Evolutionary conservation across 2,113 vertebrate genomes (phyloP).

Genomic region (crab-eating macaque (Macaca fascicularis)): T2T-MFA8v1.1 NC_088375.1:19153001-19153500

Average conservation of each 20-base stretch:
- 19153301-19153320: neutral
- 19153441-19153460: neutral
- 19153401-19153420: neutral
- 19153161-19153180: accelerated
- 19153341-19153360: neutral
- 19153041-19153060: neutral
- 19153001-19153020: neutral
- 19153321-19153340: neutral
- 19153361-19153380: neutral
- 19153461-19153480: neutral
- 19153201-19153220: neutral
- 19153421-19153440: neutral
- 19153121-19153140: neutral
- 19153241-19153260: neutral
- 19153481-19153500: neutral
- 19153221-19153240: neutral
- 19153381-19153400: neutral
- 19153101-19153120: neutral
- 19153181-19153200: neutral
- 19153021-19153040: neutral
- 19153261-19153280: neutral
- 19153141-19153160: neutral
- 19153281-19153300: neutral
- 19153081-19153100: neutral
- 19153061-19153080: neutral